These are phyloP conservation scores for Oscheius myriophilus DNA, from an alignment of 2,888 invertebrate genomes.

Conservation along the genomic window DNA sequence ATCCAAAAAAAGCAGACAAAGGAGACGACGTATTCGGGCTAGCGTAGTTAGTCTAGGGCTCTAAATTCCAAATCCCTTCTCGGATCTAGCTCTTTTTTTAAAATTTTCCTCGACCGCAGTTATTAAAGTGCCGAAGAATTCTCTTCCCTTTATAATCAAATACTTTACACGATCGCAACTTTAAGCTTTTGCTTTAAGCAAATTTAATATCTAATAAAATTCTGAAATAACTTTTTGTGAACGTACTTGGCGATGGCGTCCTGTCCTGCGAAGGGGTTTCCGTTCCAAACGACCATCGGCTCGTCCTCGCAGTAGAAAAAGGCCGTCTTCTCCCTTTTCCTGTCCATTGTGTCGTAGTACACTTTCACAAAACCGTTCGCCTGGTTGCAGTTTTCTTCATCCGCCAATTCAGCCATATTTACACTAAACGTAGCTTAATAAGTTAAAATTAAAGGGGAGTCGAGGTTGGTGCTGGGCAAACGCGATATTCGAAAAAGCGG, in stretches of 20 bases:
- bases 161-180: too few relatives aligned
- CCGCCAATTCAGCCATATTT: constrained; percentile 3
- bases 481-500: background rate
- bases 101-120: too few relatives aligned
- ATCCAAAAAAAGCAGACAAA: too few relatives aligned
- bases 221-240: background rate
- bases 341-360: constrained; percentile 87
- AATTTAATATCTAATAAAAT: background rate
- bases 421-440: background rate
- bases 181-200: background rate
- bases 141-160: too few relatives aligned
- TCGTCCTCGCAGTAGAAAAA: constrained; percentile 75
- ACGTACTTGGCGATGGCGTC: constrained; percentile 80
- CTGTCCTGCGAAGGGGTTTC: constrained; percentile 83
- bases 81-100: too few relatives aligned
- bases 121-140: too few relatives aligned
- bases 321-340: constrained; percentile 75
- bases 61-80: too few relatives aligned
- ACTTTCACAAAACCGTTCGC: constrained; percentile 89
- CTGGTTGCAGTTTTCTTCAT: constrained; percentile 37
- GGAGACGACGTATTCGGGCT: too few relatives aligned
- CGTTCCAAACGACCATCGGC: constrained; percentile 90
- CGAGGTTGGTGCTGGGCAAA: too few relatives aligned
- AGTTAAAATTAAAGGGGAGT: background rate
- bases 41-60: too few relatives aligned